phyloP scores from a whole-genome alignment of 2,888 invertebrate species.

The Dioctria rufipes region DNA sequence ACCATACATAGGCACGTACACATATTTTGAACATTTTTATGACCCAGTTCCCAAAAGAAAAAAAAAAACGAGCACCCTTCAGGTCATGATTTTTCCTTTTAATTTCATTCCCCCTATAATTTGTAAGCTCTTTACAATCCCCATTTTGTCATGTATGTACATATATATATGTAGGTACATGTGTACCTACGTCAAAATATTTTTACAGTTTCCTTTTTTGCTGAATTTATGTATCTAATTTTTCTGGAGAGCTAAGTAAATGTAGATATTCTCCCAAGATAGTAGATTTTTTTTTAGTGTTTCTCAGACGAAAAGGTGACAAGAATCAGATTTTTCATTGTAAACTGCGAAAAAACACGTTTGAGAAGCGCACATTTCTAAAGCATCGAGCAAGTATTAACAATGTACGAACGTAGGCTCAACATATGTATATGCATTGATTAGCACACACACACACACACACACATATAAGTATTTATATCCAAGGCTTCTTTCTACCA shows the following conservation, averaged over 20 bases:
- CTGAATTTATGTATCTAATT: not conserved
- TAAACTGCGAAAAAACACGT: not conserved
- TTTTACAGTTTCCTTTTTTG: constrained; percentile 16
- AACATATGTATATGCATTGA: too few species aligned
- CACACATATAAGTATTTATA: not conserved
- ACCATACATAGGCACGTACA: not conserved
- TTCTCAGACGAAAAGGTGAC: not conserved
- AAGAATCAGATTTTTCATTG: not conserved
- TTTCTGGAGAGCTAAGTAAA: not conserved
- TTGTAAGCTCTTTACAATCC: not conserved
- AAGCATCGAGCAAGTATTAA: not conserved
- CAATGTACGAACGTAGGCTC: not conserved
- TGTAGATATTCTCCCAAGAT: constrained; percentile 4
- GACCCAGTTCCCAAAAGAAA: constrained; percentile 21
- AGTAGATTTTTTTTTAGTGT: not conserved
- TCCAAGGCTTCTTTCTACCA: not conserved
- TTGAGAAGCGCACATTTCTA: constrained; percentile 12
- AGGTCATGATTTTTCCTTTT: not conserved
- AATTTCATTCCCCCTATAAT: not conserved
- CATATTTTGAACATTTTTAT: constrained; percentile 33
- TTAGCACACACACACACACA: too few species aligned
- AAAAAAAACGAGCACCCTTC: not conserved
- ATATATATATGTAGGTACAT: not conserved
- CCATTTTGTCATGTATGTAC: not conserved
- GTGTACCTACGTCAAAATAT: constrained; percentile 14